Percentiles rank a stretch among this genome's conserved stretches.
These are phyloP conservation scores for Bruchidius siliquastri DNA, from an alignment of 2,888 invertebrate genomes.

Conservation along the genomic window DNA sequence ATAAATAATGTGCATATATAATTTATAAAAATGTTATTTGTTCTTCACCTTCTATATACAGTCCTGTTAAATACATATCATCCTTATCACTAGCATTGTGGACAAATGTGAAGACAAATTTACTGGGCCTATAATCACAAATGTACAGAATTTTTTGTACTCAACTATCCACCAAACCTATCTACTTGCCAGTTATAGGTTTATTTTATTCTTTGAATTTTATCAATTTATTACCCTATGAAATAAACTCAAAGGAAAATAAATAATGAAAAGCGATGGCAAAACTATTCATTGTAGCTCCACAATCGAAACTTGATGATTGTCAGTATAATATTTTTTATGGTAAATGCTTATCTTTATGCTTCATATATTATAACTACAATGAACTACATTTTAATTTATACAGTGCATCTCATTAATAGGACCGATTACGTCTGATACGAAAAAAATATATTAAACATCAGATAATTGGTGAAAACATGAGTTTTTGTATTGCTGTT, in stretches of 20 bases:
- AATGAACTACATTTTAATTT: not conserved
- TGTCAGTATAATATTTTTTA: not conserved
- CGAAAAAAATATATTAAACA: no score
- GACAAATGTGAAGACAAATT: not conserved
- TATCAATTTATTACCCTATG: not conserved
- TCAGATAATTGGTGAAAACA: no score
- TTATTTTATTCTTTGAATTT: not conserved
- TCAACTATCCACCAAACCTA: not conserved
- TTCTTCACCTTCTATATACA: not conserved
- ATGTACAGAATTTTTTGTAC: not conserved
- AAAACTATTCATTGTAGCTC: not conserved
- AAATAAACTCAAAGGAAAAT: not conserved
- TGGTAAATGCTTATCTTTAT: not conserved
- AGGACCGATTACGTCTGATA: not conserved
- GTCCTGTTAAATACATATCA: not conserved
- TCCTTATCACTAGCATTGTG: not conserved
- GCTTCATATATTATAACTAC: not conserved
- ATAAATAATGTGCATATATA: not conserved
- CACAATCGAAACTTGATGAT: not conserved
- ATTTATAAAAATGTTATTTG: not conserved
- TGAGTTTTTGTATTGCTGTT: no score
- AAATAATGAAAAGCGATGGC: not conserved
- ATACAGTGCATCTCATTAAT: not conserved
- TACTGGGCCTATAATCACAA: not conserved
- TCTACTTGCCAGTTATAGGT: not conserved